A percentile compares a stretch with the other conserved stretches of the same genome.
phyloP scores from a whole-genome alignment of 2,888 invertebrate species.

The Dryocosmus kuriphilus region DNA sequence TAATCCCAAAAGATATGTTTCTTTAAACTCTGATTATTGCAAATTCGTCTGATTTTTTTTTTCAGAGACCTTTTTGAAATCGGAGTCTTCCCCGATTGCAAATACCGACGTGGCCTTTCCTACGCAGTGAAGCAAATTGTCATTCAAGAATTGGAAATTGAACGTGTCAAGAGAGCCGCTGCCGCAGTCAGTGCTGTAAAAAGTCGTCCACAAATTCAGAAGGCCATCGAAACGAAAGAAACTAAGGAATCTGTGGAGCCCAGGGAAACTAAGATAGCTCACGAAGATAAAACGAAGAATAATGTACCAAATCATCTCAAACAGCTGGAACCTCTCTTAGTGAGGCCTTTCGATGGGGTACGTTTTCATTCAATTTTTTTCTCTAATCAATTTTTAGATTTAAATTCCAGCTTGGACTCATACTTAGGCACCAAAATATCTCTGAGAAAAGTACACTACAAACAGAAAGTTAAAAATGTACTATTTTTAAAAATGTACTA shows the following conservation, averaged over 20 bases:
- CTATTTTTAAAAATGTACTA: no score
- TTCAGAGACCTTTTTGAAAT: conserved; percentile 68
- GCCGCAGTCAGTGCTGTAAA: conserved; percentile 39
- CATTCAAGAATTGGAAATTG: conserved; percentile 70
- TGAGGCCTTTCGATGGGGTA: conserved; percentile 59
- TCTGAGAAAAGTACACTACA: no score
- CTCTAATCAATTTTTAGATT: not conserved
- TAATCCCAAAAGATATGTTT: not conserved
- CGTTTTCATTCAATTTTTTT: conserved; percentile 41
- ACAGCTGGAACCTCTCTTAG: conserved; percentile 73
- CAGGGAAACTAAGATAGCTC: not conserved
- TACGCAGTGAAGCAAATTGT: conserved; percentile 72
- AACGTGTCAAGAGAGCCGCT: conserved; percentile 67
- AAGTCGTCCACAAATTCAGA: conserved; percentile 9
- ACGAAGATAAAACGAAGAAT: conserved; percentile 19
- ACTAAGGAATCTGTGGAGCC: not conserved
- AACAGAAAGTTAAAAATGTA: no score
- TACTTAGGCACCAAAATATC: no score
- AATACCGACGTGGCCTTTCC: conserved; percentile 61
- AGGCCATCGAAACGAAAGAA: not conserved
- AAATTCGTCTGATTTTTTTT: not conserved
- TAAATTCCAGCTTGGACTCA: not conserved
- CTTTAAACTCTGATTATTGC: conserved; percentile 3
- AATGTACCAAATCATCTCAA: conserved; percentile 75
- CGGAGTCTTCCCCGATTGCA: conserved; percentile 69